Conservation (phyloP, 1,140 invertebrate genomes). For the Macrosteles quadrilineatus region DNA sequence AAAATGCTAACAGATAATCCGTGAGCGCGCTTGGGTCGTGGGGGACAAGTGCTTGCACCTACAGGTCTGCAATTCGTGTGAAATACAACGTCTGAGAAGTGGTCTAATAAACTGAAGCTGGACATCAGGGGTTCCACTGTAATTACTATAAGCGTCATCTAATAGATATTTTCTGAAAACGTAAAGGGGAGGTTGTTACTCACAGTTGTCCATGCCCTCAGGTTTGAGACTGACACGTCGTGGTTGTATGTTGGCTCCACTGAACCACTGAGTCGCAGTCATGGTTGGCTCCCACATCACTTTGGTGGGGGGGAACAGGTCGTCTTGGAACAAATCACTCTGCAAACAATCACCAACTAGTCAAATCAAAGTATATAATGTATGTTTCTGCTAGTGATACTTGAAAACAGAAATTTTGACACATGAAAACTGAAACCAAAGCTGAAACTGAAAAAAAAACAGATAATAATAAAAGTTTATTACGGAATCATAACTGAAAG, state of each 20-base stretch:
- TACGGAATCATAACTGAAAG: too few relatives aligned
- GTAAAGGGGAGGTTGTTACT: constrained; percentile 53
- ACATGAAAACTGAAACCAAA: too few relatives aligned
- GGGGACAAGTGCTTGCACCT: too few relatives aligned
- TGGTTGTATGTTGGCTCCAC: constrained; percentile 62
- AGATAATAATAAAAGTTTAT: neutral
- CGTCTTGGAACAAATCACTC: constrained; percentile 95
- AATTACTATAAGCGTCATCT: too few relatives aligned
- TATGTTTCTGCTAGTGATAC: neutral
- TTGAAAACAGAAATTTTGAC: too few relatives aligned
- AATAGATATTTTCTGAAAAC: too few relatives aligned
- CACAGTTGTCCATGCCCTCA: constrained; percentile 82
- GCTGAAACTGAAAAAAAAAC: neutral
- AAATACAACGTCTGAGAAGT: too few relatives aligned
- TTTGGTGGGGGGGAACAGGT: constrained; percentile 88
- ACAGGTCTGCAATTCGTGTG: too few relatives aligned
- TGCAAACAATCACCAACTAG: constrained; percentile 55
- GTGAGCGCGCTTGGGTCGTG: too few relatives aligned
- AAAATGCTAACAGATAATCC: too few relatives aligned
- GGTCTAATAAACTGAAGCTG: too few relatives aligned
- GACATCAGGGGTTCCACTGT: too few relatives aligned
- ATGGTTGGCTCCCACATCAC: constrained; percentile 82
- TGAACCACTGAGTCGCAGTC: constrained; percentile 74
- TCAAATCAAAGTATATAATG: constrained; percentile 28
- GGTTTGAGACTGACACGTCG: constrained; percentile 76